Conservation (phyloP, 2,113 vertebrate genomes). For the cattle (Bos taurus) region ARS-UCD2.0 NC_037337.1:15814001-15814500, state of each 20-base stretch:
- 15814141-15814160: neutral
- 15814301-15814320: neutral
- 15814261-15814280: neutral
- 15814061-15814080: neutral
- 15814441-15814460: neutral
- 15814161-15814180: neutral
- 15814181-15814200: neutral
- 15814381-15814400: neutral
- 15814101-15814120: neutral
- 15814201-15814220: neutral
- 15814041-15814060: neutral
- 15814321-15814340: neutral
- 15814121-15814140: neutral
- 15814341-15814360: neutral
- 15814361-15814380: neutral
- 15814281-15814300: neutral
- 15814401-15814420: neutral
- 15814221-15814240: neutral
- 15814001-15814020: neutral
- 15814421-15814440: neutral
- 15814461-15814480: neutral
- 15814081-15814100: neutral
- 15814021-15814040: neutral
- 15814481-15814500: neutral
- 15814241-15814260: neutral